phyloP scores from a whole-genome alignment of 2,797 vertebrate genomes.

The Tachyglossus aculeatus region DNA sequence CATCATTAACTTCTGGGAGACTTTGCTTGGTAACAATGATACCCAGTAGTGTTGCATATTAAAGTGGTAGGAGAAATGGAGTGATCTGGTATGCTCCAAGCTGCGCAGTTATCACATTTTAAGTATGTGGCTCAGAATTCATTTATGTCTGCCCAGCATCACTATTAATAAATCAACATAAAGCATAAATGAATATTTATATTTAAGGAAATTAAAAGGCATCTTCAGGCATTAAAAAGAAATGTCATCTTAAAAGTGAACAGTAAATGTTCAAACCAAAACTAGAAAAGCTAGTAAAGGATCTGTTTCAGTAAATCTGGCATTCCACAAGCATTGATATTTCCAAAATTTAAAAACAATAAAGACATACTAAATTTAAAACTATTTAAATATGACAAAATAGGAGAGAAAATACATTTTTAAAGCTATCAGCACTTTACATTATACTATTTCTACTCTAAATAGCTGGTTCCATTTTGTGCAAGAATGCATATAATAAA shows the following conservation, averaged over 20 bases:
- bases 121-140: slow-evolving; percentile 15
- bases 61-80: slow-evolving; percentile 7
- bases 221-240: background rate
- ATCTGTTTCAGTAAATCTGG: slow-evolving; percentile 5
- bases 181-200: background rate
- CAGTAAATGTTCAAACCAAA: background rate
- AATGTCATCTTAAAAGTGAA: background rate
- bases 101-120: slow-evolving; percentile 25
- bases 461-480: slow-evolving; percentile 6
- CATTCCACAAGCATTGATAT: background rate
- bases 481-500: background rate
- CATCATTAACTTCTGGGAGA: slow-evolving; percentile 19
- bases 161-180: background rate
- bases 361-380: background rate
- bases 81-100: slow-evolving; percentile 36
- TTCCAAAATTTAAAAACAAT: slow-evolving; percentile 23
- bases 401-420: background rate
- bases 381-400: background rate
- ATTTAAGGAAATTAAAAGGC: slow-evolving; percentile 16
- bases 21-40: slow-evolving; percentile 7
- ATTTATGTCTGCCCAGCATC: slow-evolving; percentile 26
- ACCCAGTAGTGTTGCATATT: slow-evolving; percentile 27
- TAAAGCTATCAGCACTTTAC: background rate
- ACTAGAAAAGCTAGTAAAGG: background rate
- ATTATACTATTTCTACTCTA: slow-evolving; percentile 1